These are phyloP conservation scores for Arbacia lixula DNA, from an alignment of 53 echinoderm and acorn worm genomes.

Conservation along the genomic window DNA sequence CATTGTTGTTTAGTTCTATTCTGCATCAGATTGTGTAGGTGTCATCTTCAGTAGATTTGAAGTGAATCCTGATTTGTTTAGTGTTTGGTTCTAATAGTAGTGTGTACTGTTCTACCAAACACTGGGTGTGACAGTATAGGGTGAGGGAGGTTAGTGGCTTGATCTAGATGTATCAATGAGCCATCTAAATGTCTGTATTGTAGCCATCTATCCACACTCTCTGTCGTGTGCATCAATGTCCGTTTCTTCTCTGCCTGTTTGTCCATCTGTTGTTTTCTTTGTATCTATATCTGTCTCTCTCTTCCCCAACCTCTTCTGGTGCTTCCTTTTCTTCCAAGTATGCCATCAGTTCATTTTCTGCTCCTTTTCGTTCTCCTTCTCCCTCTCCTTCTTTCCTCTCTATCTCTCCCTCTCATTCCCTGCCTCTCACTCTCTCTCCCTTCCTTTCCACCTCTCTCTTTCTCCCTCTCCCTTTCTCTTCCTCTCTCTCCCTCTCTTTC, in stretches of 20 bases:
- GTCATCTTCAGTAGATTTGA: too few relatives aligned
- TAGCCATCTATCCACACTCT: background rate
- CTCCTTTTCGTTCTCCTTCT: background rate
- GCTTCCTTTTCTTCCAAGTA: background rate
- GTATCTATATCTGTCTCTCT: background rate
- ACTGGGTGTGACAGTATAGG: too few relatives aligned
- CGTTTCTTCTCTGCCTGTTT: background rate
- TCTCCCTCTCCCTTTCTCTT: background rate
- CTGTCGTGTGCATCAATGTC: background rate
- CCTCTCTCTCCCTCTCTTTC: background rate
- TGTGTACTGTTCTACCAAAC: too few relatives aligned
- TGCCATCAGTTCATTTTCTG: background rate
- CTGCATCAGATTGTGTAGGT: too few relatives aligned
- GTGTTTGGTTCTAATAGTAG: too few relatives aligned
- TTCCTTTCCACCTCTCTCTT: background rate
- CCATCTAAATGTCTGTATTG: too few relatives aligned
- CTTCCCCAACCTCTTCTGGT: background rate
- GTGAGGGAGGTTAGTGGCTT: too few relatives aligned
- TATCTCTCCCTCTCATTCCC: background rate
- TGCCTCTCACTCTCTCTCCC: background rate
- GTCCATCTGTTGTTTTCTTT: background rate
- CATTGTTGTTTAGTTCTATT: too few relatives aligned
- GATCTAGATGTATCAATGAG: too few relatives aligned
- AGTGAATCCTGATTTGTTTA: too few relatives aligned
- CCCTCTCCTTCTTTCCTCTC: background rate